Percentiles rank a stretch among this genome's conserved stretches.
phyloP scores from a whole-genome alignment of 2,888 invertebrate species.

The Lochmaea capreae region DNA sequence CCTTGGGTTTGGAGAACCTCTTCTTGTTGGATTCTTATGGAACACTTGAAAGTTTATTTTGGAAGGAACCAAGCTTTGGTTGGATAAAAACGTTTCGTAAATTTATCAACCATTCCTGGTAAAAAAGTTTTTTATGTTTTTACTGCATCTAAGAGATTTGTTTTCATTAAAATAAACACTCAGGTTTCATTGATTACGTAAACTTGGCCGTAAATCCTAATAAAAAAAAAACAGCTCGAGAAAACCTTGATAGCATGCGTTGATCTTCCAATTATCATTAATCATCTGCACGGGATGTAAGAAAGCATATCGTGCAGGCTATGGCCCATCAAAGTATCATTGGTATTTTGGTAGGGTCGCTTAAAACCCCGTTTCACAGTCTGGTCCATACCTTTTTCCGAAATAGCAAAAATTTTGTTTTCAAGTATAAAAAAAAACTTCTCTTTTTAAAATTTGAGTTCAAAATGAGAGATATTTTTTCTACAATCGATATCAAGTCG shows the following conservation, averaged over 20 bases:
- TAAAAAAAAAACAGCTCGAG: slow-evolving; percentile 8
- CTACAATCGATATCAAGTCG: too few relatives aligned
- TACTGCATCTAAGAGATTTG: neutral
- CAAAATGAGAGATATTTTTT: too few relatives aligned
- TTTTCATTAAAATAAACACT: neutral
- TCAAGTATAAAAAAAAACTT: too few relatives aligned
- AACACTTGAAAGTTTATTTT: too few relatives aligned
- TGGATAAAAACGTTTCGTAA: too few relatives aligned
- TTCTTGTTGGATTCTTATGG: too few relatives aligned
- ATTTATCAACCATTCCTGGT: too few relatives aligned
- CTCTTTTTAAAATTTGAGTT: too few relatives aligned
- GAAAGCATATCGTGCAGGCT: slow-evolving; percentile 14
- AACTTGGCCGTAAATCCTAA: slow-evolving; percentile 11
- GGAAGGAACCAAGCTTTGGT: too few relatives aligned
- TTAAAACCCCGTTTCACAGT: neutral
- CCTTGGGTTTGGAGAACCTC: too few relatives aligned
- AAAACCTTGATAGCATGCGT: slow-evolving; percentile 22
- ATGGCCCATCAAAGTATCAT: slow-evolving; percentile 19
- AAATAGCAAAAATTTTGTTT: too few relatives aligned
- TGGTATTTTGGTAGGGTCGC: slow-evolving; percentile 14
- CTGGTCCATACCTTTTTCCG: too few relatives aligned
- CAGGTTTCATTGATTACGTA: slow-evolving; percentile 16
- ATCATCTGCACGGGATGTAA: slow-evolving; percentile 21
- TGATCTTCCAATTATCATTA: slow-evolving; percentile 27
- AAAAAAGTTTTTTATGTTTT: neutral